Evolutionary conservation across 2,797 vertebrate genomes (phyloP).

Genomic region (Bradypodion pumilum): DNA sequence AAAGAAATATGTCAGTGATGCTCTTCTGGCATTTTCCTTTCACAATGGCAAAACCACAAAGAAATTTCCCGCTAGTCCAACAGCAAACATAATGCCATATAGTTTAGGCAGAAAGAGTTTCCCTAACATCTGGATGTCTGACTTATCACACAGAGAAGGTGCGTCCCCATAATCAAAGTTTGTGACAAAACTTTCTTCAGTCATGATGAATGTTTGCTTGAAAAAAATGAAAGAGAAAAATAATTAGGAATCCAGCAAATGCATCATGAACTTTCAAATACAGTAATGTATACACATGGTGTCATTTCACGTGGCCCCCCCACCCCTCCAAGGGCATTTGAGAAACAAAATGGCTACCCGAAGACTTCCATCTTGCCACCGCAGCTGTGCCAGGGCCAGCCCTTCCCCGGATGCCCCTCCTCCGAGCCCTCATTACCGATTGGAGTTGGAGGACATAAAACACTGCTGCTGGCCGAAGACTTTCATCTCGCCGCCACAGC

Average conservation of each 20-base stretch:
- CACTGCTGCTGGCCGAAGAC: too few species aligned
- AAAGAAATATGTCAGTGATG: conserved; percentile 89
- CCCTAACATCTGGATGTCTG: conserved; percentile 57
- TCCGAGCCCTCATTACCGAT: too few species aligned
- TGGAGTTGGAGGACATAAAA: too few species aligned
- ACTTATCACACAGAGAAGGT: conserved; percentile 57
- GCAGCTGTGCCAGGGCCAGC: too few species aligned
- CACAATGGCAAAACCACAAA: conserved; percentile 83
- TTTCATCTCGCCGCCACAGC: too few species aligned
- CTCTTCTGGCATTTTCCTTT: conserved; percentile 76
- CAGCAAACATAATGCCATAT: conserved; percentile 80
- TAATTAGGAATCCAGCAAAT: not conserved
- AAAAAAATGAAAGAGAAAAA: conserved; percentile 8
- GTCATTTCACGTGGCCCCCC: too few species aligned
- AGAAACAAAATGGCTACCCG: too few species aligned
- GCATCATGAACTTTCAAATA: not conserved
- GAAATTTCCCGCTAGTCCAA: conserved; percentile 85
- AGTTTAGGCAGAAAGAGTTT: conserved; percentile 77
- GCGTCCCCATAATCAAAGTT: conserved; percentile 55
- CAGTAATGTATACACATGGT: too few species aligned
- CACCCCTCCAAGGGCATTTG: too few species aligned
- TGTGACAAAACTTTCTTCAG: not conserved
- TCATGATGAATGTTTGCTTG: conserved; percentile 57
- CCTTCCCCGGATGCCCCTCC: too few species aligned
- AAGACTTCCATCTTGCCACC: too few species aligned